These are phyloP conservation scores for Rhinoraja longicauda DNA, from an alignment of 2,797 vertebrate species.

Conservation along the genomic window DNA sequence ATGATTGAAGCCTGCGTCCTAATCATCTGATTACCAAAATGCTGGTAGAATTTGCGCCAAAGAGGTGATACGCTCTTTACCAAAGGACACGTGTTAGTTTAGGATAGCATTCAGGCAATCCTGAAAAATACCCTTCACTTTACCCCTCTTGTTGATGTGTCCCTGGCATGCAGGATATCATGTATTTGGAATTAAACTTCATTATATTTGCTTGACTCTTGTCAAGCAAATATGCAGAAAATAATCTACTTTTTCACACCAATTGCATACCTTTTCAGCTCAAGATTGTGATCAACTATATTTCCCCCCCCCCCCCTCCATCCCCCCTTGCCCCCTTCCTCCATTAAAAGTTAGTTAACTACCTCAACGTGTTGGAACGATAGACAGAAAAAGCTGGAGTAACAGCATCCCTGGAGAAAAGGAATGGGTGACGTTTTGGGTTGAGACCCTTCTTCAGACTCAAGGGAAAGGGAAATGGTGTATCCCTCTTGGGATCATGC, in stretches of 20 bases:
- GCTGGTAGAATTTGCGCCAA: background rate
- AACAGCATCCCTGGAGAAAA: too few relatives aligned
- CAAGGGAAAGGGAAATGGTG: too few relatives aligned
- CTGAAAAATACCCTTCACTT: background rate
- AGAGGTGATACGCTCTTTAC: background rate
- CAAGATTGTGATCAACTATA: background rate
- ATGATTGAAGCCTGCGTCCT: background rate
- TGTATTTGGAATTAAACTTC: background rate
- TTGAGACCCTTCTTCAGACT: too few relatives aligned
- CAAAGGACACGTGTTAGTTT: background rate
- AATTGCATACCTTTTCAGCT: background rate
- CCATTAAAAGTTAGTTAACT: too few relatives aligned
- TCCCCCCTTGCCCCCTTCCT: too few relatives aligned
- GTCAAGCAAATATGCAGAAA: background rate
- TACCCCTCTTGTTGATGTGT: background rate
- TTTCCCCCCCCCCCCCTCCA: too few relatives aligned
- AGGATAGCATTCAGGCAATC: background rate
- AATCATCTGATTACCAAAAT: background rate
- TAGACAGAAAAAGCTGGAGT: too few relatives aligned
- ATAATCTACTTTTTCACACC: background rate
- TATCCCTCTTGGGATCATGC: too few relatives aligned
- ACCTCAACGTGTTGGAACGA: too few relatives aligned
- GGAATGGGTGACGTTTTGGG: too few relatives aligned
- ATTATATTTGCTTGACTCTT: too few relatives aligned
- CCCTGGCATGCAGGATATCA: background rate